A percentile compares a stretch with the other conserved stretches of the same genome.
These are phyloP conservation scores for Notospermus geniculatus DNA, from an alignment of 1,140 invertebrate genomes.

Conservation along the genomic window DNA sequence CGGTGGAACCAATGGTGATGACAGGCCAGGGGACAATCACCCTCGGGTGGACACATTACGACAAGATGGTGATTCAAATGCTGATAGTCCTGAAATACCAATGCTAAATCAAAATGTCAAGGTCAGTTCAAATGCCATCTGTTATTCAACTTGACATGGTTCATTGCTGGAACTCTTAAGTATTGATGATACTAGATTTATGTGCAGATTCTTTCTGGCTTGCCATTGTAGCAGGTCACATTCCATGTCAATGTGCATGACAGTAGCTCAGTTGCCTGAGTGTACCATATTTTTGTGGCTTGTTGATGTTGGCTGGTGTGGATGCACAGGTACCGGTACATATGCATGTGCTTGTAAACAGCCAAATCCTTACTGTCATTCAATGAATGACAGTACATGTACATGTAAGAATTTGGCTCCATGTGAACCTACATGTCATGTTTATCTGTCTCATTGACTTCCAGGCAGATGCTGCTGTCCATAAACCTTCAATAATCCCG, in stretches of 20 bases:
- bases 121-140: slow-evolving; percentile 2
- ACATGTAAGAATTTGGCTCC: not conserved
- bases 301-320: too few species aligned
- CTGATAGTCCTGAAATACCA: slow-evolving; percentile 29
- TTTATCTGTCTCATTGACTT: not conserved
- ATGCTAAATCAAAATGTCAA: slow-evolving; percentile 19
- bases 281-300: too few species aligned
- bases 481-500: not conserved
- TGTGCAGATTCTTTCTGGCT: too few species aligned
- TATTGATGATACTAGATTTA: too few species aligned
- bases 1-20: not conserved
- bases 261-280: too few species aligned
- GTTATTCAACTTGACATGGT: not conserved
- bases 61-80: slow-evolving; percentile 4
- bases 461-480: not conserved
- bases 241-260: too few species aligned
- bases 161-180: too few species aligned
- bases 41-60: not conserved
- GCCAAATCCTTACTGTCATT: not conserved
- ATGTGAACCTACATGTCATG: not conserved
- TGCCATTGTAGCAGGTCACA: too few species aligned
- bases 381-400: not conserved
- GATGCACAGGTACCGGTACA: not conserved
- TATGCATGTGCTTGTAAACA: not conserved
- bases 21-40: not conserved